Percentiles rank a stretch among this genome's conserved stretches.
Conservation (phyloP, 2,113 vertebrate genomes). For the Oreochromis tanganicae region DNA sequence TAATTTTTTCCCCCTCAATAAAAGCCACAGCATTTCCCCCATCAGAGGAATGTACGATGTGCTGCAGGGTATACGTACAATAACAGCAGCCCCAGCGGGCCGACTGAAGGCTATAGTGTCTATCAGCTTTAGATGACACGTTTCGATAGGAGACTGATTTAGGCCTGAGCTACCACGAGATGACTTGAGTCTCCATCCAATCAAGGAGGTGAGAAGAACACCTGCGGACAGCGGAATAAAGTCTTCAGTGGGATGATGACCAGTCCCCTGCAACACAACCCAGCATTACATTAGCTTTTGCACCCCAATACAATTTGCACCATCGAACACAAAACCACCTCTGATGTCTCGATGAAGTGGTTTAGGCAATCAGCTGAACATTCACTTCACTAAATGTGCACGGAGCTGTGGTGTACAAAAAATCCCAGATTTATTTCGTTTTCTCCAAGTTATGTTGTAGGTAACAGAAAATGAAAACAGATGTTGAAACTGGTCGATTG, state of each 20-base stretch:
- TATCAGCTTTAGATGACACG: conserved; percentile 71
- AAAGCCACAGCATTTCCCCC: conserved; percentile 38
- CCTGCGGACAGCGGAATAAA: conserved; percentile 69
- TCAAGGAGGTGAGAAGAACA: conserved; percentile 63
- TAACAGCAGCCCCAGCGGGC: conserved; percentile 40
- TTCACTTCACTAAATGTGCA: conserved; percentile 26
- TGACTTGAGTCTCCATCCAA: conserved; percentile 68
- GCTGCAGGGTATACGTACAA: conserved; percentile 63
- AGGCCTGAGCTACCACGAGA: conserved; percentile 54
- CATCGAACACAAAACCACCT: conserved; percentile 15
- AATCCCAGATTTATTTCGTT: conserved; percentile 1
- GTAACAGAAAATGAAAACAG: conserved; percentile 39
- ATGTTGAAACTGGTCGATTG: conserved; percentile 16
- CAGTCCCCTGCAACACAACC: conserved; percentile 27
- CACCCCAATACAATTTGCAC: conserved; percentile 46
- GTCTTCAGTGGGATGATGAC: conserved; percentile 50
- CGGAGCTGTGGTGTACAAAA: not conserved
- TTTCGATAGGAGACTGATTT: conserved; percentile 68
- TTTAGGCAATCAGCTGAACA: conserved; percentile 44
- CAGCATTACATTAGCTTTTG: conserved; percentile 49
- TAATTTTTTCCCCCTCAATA: conserved; percentile 51
- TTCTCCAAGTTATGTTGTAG: conserved; percentile 8
- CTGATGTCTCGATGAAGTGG: conserved; percentile 44
- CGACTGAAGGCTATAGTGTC: conserved; percentile 56
- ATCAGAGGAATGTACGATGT: conserved; percentile 52